These are phyloP conservation scores for Burhinus bistriatus DNA, from an alignment of 2,113 vertebrate species.

Conservation along the genomic window DNA sequence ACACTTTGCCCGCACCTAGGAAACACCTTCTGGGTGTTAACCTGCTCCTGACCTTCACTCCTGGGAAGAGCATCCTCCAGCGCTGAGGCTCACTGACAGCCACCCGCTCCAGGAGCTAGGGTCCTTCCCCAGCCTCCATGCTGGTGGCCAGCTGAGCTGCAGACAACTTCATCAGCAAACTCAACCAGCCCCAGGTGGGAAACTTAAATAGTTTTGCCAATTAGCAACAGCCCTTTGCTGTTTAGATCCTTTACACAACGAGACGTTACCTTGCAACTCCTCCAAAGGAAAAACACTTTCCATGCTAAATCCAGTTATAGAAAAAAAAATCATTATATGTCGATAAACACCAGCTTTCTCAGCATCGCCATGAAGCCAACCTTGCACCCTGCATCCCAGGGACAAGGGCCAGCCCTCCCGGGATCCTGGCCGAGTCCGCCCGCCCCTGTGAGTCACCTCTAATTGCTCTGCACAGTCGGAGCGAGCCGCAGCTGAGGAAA, in stretches of 20 bases:
- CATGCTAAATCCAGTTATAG: background rate
- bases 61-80: background rate
- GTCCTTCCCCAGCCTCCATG: background rate
- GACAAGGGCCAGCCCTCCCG: background rate
- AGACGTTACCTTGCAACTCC: background rate
- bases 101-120: rapidly evolving
- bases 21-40: background rate
- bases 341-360: background rate
- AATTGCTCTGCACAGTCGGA: background rate
- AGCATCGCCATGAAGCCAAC: background rate
- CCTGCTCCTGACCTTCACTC: background rate
- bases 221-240: background rate
- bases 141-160: background rate
- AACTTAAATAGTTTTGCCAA: background rate
- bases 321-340: background rate
- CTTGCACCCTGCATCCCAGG: background rate
- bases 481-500: background rate
- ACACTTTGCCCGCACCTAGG: background rate
- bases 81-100: rapidly evolving
- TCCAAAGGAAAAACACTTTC: background rate
- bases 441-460: background rate
- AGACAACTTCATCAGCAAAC: background rate
- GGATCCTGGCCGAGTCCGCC: background rate
- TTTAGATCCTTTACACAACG: background rate
- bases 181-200: background rate